A percentile compares a stretch with the other conserved stretches of the same genome.
phyloP scores from a whole-genome alignment of 2,888 invertebrate species.

The Drosophila flavopinicola region DNA sequence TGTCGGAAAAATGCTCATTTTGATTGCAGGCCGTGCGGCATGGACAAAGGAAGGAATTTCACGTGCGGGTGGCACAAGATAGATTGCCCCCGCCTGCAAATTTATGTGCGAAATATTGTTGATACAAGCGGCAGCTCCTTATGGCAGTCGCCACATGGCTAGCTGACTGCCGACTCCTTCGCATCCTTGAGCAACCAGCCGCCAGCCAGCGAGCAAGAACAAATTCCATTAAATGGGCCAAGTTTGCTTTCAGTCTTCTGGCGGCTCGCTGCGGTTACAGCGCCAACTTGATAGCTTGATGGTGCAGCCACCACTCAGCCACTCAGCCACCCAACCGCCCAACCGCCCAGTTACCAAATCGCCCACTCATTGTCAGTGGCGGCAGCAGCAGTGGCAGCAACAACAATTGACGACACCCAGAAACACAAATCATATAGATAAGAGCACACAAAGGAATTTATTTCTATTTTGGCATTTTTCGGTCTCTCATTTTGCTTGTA shows the following conservation, averaged over 20 bases:
- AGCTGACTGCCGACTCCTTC: conserved; percentile 20
- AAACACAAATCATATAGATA: conserved; percentile 85
- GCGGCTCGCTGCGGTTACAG: conserved; percentile 36
- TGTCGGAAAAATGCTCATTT: conserved; percentile 57
- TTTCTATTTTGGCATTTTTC: conserved; percentile 79
- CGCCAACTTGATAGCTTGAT: conserved; percentile 30
- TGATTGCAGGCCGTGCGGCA: conserved; percentile 47
- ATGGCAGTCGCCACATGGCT: conserved; percentile 57
- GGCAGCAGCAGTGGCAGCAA: conserved; percentile 38
- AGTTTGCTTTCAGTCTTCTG: conserved; percentile 30
- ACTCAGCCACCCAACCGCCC: conserved; percentile 10
- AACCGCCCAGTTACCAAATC: conserved; percentile 34
- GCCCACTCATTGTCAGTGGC: conserved; percentile 76
- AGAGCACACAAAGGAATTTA: conserved; percentile 84
- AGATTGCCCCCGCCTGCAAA: conserved; percentile 72
- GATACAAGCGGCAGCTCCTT: conserved; percentile 56
- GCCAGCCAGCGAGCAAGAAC: conserved; percentile 4
- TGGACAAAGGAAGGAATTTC: conserved; percentile 70
- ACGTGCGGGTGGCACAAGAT: conserved; percentile 76
- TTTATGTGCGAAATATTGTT: conserved; percentile 81
- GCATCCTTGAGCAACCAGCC: conserved; percentile 46
- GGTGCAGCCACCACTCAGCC: conserved; percentile 26
- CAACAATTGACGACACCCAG: conserved; percentile 80
- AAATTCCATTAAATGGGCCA: conserved; percentile 47
- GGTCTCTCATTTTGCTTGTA: conserved; percentile 62